Evolutionary conservation across 2,888 invertebrate genomes (phyloP).

Genomic region (Cheilosia variabilis): DNA sequence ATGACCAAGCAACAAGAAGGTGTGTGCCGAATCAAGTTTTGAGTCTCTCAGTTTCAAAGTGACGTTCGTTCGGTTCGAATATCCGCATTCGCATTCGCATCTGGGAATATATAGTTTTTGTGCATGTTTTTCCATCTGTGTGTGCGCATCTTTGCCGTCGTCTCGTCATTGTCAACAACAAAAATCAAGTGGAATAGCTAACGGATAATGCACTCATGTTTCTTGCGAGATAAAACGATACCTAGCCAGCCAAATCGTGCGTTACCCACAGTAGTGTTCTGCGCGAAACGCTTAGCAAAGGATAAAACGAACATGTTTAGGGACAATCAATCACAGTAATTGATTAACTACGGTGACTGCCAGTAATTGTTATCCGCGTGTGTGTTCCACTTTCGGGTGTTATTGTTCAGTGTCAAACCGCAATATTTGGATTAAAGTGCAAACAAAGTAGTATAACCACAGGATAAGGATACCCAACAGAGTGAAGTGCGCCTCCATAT

Average conservation of each 20-base stretch:
- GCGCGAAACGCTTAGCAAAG: slow-evolving; percentile 40
- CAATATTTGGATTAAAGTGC: slow-evolving; percentile 67
- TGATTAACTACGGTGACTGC: slow-evolving; percentile 48
- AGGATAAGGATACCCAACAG: slow-evolving; percentile 32
- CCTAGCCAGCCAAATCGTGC: slow-evolving; percentile 3
- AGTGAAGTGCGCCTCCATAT: slow-evolving; percentile 39
- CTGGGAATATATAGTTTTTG: slow-evolving; percentile 54
- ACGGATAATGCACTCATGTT: slow-evolving; percentile 36
- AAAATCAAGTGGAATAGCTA: slow-evolving; percentile 25
- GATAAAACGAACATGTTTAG: slow-evolving; percentile 58
- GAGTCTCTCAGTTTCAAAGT: slow-evolving; percentile 82
- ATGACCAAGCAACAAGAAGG: slow-evolving; percentile 62
- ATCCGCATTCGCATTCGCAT: slow-evolving; percentile 77
- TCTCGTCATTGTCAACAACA: slow-evolving; percentile 28
- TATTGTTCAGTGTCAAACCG: slow-evolving; percentile 10
- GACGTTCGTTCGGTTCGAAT: slow-evolving; percentile 82
- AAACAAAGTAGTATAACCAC: slow-evolving; percentile 1
- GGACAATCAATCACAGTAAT: slow-evolving; percentile 65
- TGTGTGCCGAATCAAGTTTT: slow-evolving; percentile 75
- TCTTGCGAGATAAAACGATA: slow-evolving; percentile 29
- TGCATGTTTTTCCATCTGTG: slow-evolving; percentile 33
- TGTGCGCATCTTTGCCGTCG: slow-evolving; percentile 41
- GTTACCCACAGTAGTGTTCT: not conserved
- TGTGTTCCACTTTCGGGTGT: slow-evolving; percentile 6
- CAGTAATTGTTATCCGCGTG: slow-evolving; percentile 13